Percentiles rank a stretch among this genome's conserved stretches.
Evolutionary conservation across 2,888 invertebrate species (phyloP).

Genomic region (Galeruca laticollis): DNA sequence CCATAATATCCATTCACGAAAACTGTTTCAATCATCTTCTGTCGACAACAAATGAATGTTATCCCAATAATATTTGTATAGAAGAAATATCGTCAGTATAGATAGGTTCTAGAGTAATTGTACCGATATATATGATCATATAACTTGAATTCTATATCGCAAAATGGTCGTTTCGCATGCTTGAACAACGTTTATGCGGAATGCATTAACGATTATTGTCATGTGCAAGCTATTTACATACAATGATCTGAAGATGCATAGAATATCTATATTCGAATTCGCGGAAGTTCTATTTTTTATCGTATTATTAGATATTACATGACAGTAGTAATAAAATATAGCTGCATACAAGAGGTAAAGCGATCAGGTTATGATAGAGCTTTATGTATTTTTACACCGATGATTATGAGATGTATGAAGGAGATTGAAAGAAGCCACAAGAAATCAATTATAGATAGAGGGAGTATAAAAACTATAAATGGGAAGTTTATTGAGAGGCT

Average conservation of each 20-base stretch:
- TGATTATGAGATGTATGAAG: too few species aligned
- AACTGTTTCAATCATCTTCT: background rate
- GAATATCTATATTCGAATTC: slow-evolving; percentile 2
- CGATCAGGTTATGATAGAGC: too few species aligned
- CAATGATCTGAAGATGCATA: slow-evolving; percentile 15
- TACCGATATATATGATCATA: slow-evolving; percentile 3
- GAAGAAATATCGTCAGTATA: slow-evolving; percentile 32
- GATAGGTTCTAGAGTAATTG: background rate
- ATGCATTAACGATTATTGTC: slow-evolving; percentile 16
- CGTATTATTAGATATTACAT: background rate
- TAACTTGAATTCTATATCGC: background rate
- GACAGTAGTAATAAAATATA: background rate
- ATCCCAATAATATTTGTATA: background rate
- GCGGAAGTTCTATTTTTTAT: background rate
- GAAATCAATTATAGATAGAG: too few species aligned
- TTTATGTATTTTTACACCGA: too few species aligned
- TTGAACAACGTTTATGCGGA: slow-evolving; percentile 16
- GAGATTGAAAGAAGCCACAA: too few species aligned
- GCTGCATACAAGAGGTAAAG: too few species aligned
- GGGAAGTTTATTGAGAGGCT: too few species aligned
- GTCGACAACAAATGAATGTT: background rate
- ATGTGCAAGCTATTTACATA: slow-evolving; percentile 15
- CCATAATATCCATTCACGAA: background rate
- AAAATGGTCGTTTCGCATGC: slow-evolving; percentile 9
- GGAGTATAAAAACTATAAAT: too few species aligned